Evolutionary conservation across 2,888 invertebrate genomes (phyloP).

Genomic region (Malachius bipustulatus): DNA sequence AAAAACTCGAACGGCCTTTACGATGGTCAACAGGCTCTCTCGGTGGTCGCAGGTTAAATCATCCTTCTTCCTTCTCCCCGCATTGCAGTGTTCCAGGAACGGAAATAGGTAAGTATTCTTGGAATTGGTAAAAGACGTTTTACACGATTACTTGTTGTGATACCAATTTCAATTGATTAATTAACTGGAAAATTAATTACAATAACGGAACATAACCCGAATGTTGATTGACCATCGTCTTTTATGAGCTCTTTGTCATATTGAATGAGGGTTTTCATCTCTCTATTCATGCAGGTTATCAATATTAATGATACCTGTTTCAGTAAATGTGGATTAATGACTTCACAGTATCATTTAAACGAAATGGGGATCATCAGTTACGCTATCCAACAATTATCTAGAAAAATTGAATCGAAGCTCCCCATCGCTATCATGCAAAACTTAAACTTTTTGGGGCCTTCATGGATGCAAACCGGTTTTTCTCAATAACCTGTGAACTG

Average conservation of each 20-base stretch:
- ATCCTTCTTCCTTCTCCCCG: no score
- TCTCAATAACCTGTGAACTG: conserved; percentile 1
- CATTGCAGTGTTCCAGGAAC: no score
- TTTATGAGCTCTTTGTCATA: neutral
- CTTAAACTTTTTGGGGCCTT: neutral
- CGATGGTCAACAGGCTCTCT: no score
- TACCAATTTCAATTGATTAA: no score
- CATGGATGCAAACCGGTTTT: neutral
- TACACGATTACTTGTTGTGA: no score
- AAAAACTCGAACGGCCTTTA: no score
- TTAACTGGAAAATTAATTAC: no score
- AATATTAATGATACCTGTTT: conserved; percentile 1
- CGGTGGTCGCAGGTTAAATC: no score
- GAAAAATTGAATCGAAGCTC: neutral
- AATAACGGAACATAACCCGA: no score
- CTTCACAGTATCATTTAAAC: neutral
- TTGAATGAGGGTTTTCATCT: neutral
- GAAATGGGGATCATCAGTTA: neutral
- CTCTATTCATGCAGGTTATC: neutral
- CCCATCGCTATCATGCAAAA: conserved; percentile 1
- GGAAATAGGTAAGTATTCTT: no score
- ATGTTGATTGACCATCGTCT: neutral
- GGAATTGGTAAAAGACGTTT: no score
- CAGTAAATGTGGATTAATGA: conserved; percentile 1
- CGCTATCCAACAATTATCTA: neutral